Evolutionary conservation across 2,113 vertebrate species (phyloP).

Genomic region (Lophotis ruficrista): DNA sequence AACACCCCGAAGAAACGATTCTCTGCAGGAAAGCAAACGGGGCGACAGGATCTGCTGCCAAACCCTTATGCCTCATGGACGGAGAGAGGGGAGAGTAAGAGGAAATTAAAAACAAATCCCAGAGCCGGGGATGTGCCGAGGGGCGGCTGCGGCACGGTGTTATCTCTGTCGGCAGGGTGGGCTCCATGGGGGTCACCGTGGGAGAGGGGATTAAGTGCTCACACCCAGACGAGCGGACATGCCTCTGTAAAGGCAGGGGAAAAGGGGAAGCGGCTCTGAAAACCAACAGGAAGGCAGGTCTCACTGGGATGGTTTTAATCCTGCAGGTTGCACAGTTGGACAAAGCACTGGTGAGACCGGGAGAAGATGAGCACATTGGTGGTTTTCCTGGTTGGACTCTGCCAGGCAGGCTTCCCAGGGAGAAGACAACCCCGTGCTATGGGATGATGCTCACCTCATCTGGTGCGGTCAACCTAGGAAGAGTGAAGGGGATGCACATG

Average conservation of each 20-base stretch:
- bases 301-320: background rate
- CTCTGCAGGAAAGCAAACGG: background rate
- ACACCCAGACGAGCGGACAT: rapidly evolving
- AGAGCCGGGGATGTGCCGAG: background rate
- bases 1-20: background rate
- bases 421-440: rapidly evolving
- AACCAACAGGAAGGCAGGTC: background rate
- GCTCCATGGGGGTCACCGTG: rapidly evolving
- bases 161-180: background rate
- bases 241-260: background rate
- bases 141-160: rapidly evolving
- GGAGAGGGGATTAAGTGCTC: background rate
- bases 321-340: rapidly evolving
- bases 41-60: background rate
- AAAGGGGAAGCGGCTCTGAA: background rate
- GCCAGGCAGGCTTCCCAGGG: background rate
- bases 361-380: background rate
- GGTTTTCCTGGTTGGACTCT: background rate
- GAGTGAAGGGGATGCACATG: background rate
- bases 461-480: background rate
- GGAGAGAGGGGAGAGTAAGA: constrained; percentile 14
- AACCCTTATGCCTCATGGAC: background rate
- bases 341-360: background rate
- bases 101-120: constrained; percentile 69
- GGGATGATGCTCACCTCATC: background rate